Evolutionary conservation across 2,113 vertebrate genomes (phyloP).

Genomic region (Dissostichus mawsoni): DNA sequence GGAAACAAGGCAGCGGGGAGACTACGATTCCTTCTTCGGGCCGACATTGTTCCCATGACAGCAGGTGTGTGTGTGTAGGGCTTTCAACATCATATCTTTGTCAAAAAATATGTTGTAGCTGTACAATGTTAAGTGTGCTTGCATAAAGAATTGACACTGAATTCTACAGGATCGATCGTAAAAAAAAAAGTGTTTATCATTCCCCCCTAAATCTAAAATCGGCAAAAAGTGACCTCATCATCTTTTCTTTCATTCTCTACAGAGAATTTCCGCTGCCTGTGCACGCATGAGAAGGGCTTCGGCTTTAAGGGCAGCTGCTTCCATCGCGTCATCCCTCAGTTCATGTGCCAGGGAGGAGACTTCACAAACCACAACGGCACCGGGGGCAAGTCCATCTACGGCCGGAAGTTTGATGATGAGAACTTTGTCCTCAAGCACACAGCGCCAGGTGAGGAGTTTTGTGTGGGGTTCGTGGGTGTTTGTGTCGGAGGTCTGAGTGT

Average conservation of each 20-base stretch:
- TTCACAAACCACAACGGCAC: slow-evolving; percentile 99
- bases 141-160: background rate
- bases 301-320: slow-evolving; percentile 98
- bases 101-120: background rate
- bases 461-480: background rate
- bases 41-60: slow-evolving; percentile 96
- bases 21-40: slow-evolving; percentile 91
- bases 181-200: background rate
- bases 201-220: background rate
- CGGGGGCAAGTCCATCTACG: slow-evolving; percentile 96
- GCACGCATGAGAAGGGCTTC: slow-evolving; percentile 96
- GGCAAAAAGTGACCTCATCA: background rate
- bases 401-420: slow-evolving; percentile 96
- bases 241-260: background rate
- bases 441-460: slow-evolving; percentile 85
- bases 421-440: slow-evolving; percentile 99
- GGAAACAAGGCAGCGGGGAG: slow-evolving; percentile 94
- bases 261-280: slow-evolving; percentile 98
- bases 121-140: background rate
- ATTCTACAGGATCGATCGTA: background rate
- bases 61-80: slow-evolving; percentile 81
- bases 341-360: slow-evolving; percentile 98
- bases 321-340: slow-evolving; percentile 96
- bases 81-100: background rate
- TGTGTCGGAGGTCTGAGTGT: background rate